Evolutionary conservation across 2,888 invertebrate species (phyloP).

Genomic region (Tuta absoluta): DNA sequence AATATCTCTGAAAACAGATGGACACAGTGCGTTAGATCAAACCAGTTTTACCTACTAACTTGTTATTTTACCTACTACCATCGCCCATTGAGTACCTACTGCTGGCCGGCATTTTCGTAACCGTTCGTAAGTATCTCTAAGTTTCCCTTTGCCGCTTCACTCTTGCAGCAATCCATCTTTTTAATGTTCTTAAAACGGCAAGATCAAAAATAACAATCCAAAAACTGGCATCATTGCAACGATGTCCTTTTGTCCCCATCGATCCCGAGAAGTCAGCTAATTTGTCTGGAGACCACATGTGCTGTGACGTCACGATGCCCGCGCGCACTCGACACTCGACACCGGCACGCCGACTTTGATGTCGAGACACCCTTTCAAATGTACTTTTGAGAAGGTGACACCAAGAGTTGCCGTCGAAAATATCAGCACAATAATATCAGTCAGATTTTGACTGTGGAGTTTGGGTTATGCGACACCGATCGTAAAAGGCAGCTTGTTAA

Average conservation of each 20-base stretch:
- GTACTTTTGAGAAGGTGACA: constrained; percentile 9
- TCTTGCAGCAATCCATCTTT: background rate
- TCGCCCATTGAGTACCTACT: too few relatives aligned
- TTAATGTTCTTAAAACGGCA: too few relatives aligned
- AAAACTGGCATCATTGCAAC: background rate
- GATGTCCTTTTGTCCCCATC: constrained; percentile 16
- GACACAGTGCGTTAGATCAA: too few relatives aligned
- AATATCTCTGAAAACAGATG: too few relatives aligned
- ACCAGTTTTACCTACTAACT: too few relatives aligned
- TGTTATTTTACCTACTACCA: too few relatives aligned
- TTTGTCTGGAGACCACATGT: constrained; percentile 26
- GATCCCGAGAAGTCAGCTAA: background rate
- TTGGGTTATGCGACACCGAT: constrained; percentile 28
- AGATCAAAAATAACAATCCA: background rate
- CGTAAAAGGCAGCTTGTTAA: constrained; percentile 54
- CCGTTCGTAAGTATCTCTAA: too few relatives aligned
- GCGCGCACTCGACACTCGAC: constrained; percentile 41
- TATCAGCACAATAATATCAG: too few relatives aligned
- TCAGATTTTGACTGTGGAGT: constrained; percentile 31
- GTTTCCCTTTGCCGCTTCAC: background rate
- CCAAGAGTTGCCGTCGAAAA: constrained; percentile 34
- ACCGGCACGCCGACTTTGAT: constrained; percentile 30
- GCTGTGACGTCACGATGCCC: constrained; percentile 37
- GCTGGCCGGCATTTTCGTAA: too few relatives aligned
- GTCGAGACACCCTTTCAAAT: constrained; percentile 43